Evolutionary conservation across 2,888 invertebrate species (phyloP), one percentile per base, ranked within the genome.

Genomic region (Drosophila greeni): DNA sequence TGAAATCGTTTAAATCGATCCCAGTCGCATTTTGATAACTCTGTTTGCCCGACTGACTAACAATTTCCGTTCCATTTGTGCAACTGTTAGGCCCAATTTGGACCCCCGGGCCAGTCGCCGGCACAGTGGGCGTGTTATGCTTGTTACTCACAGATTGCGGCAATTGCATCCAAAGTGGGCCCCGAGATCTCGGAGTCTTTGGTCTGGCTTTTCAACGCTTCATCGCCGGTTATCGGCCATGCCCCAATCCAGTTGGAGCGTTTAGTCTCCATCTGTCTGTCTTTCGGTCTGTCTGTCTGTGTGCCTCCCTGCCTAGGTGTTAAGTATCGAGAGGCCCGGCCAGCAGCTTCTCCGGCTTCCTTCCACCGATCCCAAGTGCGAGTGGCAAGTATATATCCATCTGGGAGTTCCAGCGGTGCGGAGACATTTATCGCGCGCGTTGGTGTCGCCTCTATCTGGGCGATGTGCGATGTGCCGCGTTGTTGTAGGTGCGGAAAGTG

Each of bases 401-500:
- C 64, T 62, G 61, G 84, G 82, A 81, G 80, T 84, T 84, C 82
- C 84, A 70, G 14, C 61, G 34, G 39, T 47, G 34, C 40, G 53
- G 58, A 43, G 53, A 40, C 59, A 60, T 45, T 59, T 36, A 54
- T 47, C 34, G 51, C 37, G 51, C 45, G 80, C 77, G 72, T 82
- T 79, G 78, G 78, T 82, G 82, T 76, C 56, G 66, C 52, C 39
- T 42, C 66, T 66, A 56, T 56, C 55, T 23, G 53, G 36, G 57
- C 43, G 34, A 58, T 58, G 52, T 40, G 42, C 42, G 52, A 54
- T 54, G 53, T 45, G 53, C 34, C 29, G 43, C 66, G 47, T 53
- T 69, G 74, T 72, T 70, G 82, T 82, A 80, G 82, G 82, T 84
- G 84, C 82, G 78, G 82, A 84, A 82, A 84, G 75, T 82, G 84